Evolutionary conservation across 1,140 invertebrate species (phyloP).

Genomic region (Brachystomella parvula): DNA sequence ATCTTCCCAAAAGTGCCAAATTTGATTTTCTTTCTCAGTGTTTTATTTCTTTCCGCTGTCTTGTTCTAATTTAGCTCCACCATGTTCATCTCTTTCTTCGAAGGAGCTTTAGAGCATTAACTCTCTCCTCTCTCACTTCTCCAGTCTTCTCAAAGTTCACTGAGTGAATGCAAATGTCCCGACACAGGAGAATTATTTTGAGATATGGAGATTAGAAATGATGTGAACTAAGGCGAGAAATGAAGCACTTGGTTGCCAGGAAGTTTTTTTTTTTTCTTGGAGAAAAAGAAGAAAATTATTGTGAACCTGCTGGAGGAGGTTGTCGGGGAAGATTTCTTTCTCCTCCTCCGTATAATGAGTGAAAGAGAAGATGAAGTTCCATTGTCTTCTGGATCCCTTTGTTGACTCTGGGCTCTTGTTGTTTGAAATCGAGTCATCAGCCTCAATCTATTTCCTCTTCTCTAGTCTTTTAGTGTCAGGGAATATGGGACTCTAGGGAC

Average conservation of each 20-base stretch:
- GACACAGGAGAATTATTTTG: constrained; percentile 36
- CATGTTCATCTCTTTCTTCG: background rate
- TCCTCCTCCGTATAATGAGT: background rate
- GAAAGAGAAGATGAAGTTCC: background rate
- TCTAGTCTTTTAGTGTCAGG: background rate
- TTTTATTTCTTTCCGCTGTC: constrained; percentile 35
- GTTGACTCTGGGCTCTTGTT: background rate
- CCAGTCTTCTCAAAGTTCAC: background rate
- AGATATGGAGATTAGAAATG: constrained; percentile 38
- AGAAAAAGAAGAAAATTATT: background rate
- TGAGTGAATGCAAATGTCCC: constrained; percentile 36
- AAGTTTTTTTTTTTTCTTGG: constrained; percentile 12
- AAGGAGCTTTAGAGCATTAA: background rate
- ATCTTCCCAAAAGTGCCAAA: constrained; percentile 34
- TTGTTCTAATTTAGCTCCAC: constrained; percentile 31
- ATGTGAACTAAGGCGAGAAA: constrained; percentile 32
- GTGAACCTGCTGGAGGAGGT: constrained; percentile 4
- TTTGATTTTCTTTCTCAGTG: constrained; percentile 31
- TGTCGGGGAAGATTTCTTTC: background rate
- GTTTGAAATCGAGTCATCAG: background rate
- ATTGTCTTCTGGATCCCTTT: background rate
- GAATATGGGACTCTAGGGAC: background rate
- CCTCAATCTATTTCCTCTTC: background rate
- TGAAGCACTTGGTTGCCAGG: constrained; percentile 28
- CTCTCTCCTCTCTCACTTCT: background rate